A percentile compares a stretch with the other conserved stretches of the same genome.
These are phyloP conservation scores for Propithecus deckenii DNA, from an alignment of 2,797 vertebrate genomes.

Conservation along the genomic window DNA sequence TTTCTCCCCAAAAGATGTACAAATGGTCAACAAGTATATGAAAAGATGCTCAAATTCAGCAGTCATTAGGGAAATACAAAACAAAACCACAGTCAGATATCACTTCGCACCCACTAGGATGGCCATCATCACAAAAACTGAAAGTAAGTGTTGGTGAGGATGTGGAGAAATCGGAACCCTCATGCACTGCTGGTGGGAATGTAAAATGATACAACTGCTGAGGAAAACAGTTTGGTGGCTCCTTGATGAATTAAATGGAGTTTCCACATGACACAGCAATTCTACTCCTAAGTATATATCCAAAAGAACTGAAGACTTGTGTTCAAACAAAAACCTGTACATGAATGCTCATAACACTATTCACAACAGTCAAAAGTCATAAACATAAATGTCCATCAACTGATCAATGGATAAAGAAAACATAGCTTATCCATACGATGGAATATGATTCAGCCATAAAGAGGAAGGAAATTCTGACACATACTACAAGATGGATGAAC, in stretches of 20 bases:
- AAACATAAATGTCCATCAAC: neutral
- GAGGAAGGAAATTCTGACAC: neutral
- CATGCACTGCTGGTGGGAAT: neutral
- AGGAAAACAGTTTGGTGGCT: neutral
- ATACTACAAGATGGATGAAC: rapidly evolving
- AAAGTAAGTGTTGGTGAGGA: neutral
- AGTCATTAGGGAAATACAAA: too few relatives aligned
- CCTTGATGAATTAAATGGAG: neutral
- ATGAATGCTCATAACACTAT: neutral
- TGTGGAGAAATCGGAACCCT: neutral
- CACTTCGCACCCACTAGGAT: too few relatives aligned
- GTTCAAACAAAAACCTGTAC: neutral
- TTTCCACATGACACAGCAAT: neutral
- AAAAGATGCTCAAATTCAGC: too few relatives aligned
- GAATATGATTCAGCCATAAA: neutral
- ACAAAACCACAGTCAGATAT: too few relatives aligned
- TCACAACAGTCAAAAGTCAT: neutral
- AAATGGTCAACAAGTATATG: too few relatives aligned
- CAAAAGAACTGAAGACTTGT: neutral
- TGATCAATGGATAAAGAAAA: neutral
- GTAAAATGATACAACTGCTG: neutral
- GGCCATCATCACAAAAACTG: too few relatives aligned
- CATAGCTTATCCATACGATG: rapidly evolving
- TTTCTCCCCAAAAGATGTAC: too few relatives aligned
- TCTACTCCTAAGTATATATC: too few relatives aligned